Percentiles rank a stretch among this genome's conserved stretches.
Evolutionary conservation across 2,888 invertebrate genomes (phyloP).

Genomic region (Pachymerium ferrugineum): DNA sequence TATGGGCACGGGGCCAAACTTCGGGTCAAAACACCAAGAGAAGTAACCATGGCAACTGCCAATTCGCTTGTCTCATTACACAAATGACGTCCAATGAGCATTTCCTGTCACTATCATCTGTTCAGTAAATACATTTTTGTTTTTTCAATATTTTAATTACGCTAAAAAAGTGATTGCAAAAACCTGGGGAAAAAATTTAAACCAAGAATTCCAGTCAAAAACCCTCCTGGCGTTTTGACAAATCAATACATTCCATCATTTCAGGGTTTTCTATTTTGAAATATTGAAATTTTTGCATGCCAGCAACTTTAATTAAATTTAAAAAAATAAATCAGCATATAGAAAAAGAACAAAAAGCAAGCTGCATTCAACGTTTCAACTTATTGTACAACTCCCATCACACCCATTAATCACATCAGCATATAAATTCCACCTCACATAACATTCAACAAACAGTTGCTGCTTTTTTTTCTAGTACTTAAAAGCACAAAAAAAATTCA

Average conservation of each 20-base stretch:
- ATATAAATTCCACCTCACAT: not conserved
- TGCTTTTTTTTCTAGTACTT: not conserved
- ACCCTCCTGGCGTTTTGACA: constrained; percentile 2
- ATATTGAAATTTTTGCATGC: not conserved
- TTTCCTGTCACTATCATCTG: not conserved
- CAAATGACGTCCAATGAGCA: constrained; percentile 24
- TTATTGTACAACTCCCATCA: not conserved
- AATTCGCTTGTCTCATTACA: constrained; percentile 16
- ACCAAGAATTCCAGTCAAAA: not conserved
- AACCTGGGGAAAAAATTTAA: not conserved
- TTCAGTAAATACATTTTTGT: not conserved
- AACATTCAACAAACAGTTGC: not conserved
- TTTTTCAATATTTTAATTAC: not conserved
- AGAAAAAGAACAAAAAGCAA: not conserved
- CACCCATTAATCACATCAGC: not conserved
- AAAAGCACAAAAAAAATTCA: too few relatives aligned
- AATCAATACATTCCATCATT: not conserved
- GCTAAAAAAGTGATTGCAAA: not conserved
- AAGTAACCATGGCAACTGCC: constrained; percentile 11
- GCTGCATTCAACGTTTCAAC: not conserved
- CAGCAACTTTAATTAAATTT: not conserved
- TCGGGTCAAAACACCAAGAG: constrained; percentile 14
- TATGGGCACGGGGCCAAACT: constrained; percentile 27
- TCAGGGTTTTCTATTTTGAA: not conserved
- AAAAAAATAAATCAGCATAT: not conserved